These are phyloP conservation scores for Nemotelus pantherinus DNA, from an alignment of 2,888 invertebrate genomes.

Conservation along the genomic window DNA sequence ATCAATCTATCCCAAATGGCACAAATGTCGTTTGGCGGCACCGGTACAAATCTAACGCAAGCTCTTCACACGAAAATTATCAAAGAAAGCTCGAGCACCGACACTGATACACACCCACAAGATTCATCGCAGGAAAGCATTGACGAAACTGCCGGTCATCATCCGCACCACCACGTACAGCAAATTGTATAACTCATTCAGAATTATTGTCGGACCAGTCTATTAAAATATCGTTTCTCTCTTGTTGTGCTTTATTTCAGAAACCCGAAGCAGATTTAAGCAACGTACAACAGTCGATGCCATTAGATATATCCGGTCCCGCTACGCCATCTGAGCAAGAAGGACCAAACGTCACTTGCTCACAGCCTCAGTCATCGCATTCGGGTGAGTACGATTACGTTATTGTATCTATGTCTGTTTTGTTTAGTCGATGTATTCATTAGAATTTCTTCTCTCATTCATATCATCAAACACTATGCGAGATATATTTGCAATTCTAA, in stretches of 20 bases:
- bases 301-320: slow-evolving; percentile 64
- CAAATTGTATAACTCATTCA: slow-evolving; percentile 59
- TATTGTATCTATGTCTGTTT: background rate
- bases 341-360: slow-evolving; percentile 59
- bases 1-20: slow-evolving; percentile 66
- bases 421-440: background rate
- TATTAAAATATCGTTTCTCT: slow-evolving; percentile 28
- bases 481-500: no score
- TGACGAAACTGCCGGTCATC: slow-evolving; percentile 63
- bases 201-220: background rate
- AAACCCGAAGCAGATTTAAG: slow-evolving; percentile 64
- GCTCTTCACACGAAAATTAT: slow-evolving; percentile 63
- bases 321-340: slow-evolving; percentile 63
- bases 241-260: slow-evolving; percentile 54
- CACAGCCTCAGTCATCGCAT: slow-evolving; percentile 63
- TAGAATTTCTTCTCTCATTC: slow-evolving; percentile 5
- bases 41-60: slow-evolving; percentile 61
- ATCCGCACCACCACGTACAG: slow-evolving; percentile 63
- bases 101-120: slow-evolving; percentile 67
- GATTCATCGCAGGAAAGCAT: slow-evolving; percentile 69
- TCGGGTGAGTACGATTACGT: slow-evolving; percentile 58
- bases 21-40: slow-evolving; percentile 65
- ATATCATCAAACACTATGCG: slow-evolving; percentile 8
- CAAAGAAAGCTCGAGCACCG: slow-evolving; percentile 65
- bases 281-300: slow-evolving; percentile 63